Evolutionary conservation across 2,797 vertebrate species (phyloP).

Genomic region (Triplophysa yarkandensis): DNA sequence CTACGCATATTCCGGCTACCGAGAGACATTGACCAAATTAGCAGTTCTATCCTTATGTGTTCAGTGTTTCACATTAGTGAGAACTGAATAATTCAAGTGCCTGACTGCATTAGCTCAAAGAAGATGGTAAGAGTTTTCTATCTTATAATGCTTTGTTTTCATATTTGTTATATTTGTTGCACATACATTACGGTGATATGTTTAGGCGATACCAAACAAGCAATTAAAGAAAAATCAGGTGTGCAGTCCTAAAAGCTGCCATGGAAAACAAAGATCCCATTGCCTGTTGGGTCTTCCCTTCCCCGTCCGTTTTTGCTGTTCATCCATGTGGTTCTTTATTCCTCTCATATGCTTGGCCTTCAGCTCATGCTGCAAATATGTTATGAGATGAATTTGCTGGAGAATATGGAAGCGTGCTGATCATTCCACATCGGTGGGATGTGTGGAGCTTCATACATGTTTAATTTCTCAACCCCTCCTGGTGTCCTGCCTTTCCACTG

Average conservation of each 20-base stretch:
- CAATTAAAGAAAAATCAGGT: slow-evolving; percentile 34
- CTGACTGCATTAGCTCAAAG: neutral
- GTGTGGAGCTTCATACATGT: slow-evolving; percentile 41
- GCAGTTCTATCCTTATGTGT: slow-evolving; percentile 1
- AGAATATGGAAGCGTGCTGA: slow-evolving; percentile 33
- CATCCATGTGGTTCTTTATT: neutral
- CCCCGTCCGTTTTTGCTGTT: slow-evolving; percentile 9
- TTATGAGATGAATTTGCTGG: slow-evolving; percentile 1
- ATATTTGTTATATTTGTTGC: neutral
- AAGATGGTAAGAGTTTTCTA: neutral
- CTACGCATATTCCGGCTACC: neutral
- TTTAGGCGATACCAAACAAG: slow-evolving; percentile 1
- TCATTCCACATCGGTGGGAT: slow-evolving; percentile 12
- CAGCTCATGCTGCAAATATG: neutral
- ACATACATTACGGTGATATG: slow-evolving; percentile 2
- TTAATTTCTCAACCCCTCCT: slow-evolving; percentile 36
- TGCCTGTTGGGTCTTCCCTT: slow-evolving; percentile 22
- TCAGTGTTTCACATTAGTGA: slow-evolving; percentile 5
- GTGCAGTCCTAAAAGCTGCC: slow-evolving; percentile 11
- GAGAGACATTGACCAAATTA: slow-evolving; percentile 2
- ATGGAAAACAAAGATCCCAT: slow-evolving; percentile 5
- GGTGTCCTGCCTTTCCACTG: slow-evolving; percentile 24
- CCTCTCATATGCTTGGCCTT: slow-evolving; percentile 1
- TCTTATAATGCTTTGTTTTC: neutral
- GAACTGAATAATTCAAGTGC: slow-evolving; percentile 18